Base-by-base conservation (phyloP, 2,888 invertebrate species). In the Carterocephalus palaemon region DNA sequence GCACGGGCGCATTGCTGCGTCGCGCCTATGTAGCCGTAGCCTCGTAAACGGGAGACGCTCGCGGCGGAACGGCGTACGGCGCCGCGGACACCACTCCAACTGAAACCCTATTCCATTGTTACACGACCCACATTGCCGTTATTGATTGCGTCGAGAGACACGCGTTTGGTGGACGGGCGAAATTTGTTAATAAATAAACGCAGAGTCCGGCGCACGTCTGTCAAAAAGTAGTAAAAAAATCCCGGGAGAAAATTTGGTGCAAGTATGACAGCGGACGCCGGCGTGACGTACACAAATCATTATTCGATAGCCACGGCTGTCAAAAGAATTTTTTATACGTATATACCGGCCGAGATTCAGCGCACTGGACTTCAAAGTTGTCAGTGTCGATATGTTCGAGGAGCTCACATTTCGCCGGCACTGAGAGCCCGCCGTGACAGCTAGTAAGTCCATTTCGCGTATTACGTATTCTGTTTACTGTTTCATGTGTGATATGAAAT, bases 171-270 rank as follows among this genome's bases (percentile, higher is more conserved):
- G 66, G 76, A 71, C 70, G 72, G 73, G 70, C 79, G 83, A 84
- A 80, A 82, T 83, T 81, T 82, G 83, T 84, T 85, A 85, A 86
- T 86, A 86, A 85, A 85, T 85, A 84, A 86, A 84, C 81, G 83
- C 75, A 74, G 72, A 71, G 73, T 70, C 75, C 68, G 64, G 63
- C 73, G 76, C 70, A 67, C 75, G 73, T 69, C 69, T 62, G 69
- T 70, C 62, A 64, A 67, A 78, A 81, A 82, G 80, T 70, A 73
- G 73, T 52, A 67, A 73, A 82, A 80, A 80, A 77, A 67, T 51
- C 58, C 39, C 59, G 56, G 67, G 67, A 64, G 73, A 77, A 83
- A 84, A 80, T 80, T 84, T 76, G 75, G 81, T 72, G 75, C 80
- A 81, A 82, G 81, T 81, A 85, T 81, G 81, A 83, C 81, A 78